phyloP scores from a whole-genome alignment of 2,888 invertebrate genomes.

The Therioaphis trifolii region DNA sequence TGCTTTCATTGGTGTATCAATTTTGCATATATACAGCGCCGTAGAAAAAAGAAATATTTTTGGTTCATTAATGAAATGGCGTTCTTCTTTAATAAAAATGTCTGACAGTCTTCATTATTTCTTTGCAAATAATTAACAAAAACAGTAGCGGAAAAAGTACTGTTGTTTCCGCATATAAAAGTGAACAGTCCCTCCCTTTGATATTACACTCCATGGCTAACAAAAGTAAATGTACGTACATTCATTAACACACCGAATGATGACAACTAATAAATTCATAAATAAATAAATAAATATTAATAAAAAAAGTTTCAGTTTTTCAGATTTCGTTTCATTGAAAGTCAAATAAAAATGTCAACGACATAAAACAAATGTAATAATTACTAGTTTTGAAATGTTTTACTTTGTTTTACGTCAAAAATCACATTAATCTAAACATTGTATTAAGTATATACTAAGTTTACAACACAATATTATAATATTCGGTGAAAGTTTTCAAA shows the following conservation, averaged over 20 bases:
- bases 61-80: conserved; percentile 39
- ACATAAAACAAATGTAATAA: too few relatives aligned
- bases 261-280: conserved; percentile 20
- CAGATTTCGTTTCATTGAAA: too few relatives aligned
- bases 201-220: background rate
- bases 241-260: conserved; percentile 14
- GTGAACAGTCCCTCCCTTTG: background rate
- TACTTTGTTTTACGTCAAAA: too few relatives aligned
- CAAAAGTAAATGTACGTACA: background rate
- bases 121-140: conserved; percentile 42
- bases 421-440: too few relatives aligned
- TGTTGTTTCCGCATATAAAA: background rate
- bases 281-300: too few relatives aligned
- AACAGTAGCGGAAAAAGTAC: background rate
- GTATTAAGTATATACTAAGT: too few relatives aligned
- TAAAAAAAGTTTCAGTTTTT: too few relatives aligned
- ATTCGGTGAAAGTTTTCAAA: too few relatives aligned
- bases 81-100: conserved; percentile 20
- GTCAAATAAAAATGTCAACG: too few relatives aligned
- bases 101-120: conserved; percentile 34
- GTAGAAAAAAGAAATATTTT: background rate
- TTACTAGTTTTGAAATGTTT: too few relatives aligned
- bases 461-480: too few relatives aligned
- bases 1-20: conserved; percentile 2
- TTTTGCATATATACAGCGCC: conserved; percentile 2